Percentiles rank a stretch among this genome's conserved stretches.
phyloP scores from a whole-genome alignment of 2,888 invertebrate species.

The Anaspis maculata region DNA sequence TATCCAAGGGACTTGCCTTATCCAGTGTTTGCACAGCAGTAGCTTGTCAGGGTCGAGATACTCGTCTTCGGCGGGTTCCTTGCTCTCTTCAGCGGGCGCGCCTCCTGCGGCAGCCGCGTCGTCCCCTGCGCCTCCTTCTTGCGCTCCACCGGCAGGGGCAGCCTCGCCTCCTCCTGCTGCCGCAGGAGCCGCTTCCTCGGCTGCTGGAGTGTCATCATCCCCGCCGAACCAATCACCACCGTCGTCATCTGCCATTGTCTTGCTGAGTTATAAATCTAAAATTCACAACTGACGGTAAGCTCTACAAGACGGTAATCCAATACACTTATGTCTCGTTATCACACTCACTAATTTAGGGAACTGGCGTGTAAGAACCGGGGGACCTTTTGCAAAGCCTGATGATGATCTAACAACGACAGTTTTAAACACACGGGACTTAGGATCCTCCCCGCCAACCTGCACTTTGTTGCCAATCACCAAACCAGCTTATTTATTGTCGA shows the following conservation, averaged over 20 bases:
- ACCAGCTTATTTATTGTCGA: slow-evolving; percentile 22
- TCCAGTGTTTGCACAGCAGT: slow-evolving; percentile 75
- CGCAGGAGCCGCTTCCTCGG: slow-evolving; percentile 13
- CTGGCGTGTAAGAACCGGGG: slow-evolving; percentile 2
- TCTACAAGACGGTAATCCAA: neutral
- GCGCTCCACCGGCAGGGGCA: slow-evolving; percentile 28
- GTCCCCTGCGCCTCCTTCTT: slow-evolving; percentile 26
- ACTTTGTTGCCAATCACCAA: slow-evolving; percentile 35
- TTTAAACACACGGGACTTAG: slow-evolving; percentile 33
- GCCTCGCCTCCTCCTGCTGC: slow-evolving; percentile 18
- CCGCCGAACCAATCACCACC: slow-evolving; percentile 21
- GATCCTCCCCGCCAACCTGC: slow-evolving; percentile 29
- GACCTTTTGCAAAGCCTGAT: slow-evolving; percentile 17
- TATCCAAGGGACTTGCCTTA: too few species aligned
- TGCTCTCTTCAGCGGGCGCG: slow-evolving; percentile 25
- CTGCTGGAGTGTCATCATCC: slow-evolving; percentile 22
- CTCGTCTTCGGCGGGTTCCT: slow-evolving; percentile 32
- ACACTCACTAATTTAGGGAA: slow-evolving; percentile 2
- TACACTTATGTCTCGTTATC: too few species aligned
- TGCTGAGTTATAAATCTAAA: slow-evolving; percentile 4
- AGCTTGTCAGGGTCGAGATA: slow-evolving; percentile 56
- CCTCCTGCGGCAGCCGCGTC: slow-evolving; percentile 29
- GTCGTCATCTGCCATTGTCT: slow-evolving; percentile 20
- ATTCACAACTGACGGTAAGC: neutral
- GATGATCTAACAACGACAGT: slow-evolving; percentile 32